These are phyloP conservation scores for Xiphorhynchus erythropygius DNA, from an alignment of 2,797 vertebrate genomes.

Conservation along the genomic window DNA sequence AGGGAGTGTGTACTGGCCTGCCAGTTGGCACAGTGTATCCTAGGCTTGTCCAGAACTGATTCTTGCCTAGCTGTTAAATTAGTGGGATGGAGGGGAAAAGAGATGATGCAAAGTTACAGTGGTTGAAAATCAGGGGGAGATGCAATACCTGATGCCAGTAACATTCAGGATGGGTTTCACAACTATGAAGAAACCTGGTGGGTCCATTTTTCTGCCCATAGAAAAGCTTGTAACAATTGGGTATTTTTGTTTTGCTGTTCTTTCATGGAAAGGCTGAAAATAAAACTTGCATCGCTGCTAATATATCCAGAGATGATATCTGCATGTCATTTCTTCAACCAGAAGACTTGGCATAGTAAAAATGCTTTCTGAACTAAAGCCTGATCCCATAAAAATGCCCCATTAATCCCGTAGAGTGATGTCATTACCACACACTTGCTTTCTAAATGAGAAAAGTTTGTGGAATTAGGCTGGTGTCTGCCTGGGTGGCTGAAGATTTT, in stretches of 20 bases:
- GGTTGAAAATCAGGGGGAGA: not conserved
- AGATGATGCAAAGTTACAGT: not conserved
- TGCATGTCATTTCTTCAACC: not conserved
- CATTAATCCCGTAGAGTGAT: not conserved
- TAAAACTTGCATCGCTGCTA: not conserved
- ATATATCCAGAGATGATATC: conserved; percentile 5
- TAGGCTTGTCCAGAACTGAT: not conserved
- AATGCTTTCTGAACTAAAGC: conserved; percentile 15
- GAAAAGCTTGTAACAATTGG: not conserved
- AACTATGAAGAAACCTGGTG: not conserved
- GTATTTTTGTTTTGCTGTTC: not conserved
- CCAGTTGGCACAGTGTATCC: not conserved
- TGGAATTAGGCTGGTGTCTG: not conserved
- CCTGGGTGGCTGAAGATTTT: not conserved
- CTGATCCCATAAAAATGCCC: not conserved
- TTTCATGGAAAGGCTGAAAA: conserved; percentile 29
- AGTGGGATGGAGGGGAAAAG: not conserved
- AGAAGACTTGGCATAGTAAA: conserved; percentile 1
- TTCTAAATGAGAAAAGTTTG: not conserved
- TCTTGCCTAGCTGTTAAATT: not conserved
- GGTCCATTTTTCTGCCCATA: not conserved
- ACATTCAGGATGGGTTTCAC: not conserved
- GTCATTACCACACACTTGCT: not conserved
- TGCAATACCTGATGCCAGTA: not conserved
- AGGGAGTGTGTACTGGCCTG: not conserved